Conservation (phyloP, 1,140 invertebrate species). For the Mercenaria mercenaria region DNA sequence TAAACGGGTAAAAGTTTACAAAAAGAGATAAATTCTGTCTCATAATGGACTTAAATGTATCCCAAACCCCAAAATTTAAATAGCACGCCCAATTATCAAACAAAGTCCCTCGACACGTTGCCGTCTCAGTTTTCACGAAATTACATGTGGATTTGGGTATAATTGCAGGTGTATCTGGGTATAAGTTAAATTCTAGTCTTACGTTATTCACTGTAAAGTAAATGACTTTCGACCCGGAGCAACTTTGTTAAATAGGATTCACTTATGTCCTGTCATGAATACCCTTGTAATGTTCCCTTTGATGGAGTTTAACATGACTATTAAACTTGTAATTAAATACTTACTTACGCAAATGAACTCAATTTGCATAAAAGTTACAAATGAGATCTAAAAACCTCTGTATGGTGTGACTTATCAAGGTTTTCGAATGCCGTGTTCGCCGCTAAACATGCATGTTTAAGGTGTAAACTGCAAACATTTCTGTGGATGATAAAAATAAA, state of each 20-base stretch:
- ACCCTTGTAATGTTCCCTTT: not conserved
- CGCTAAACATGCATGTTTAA: not conserved
- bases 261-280: slow-evolving; percentile 24
- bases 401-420: not conserved
- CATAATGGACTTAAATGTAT: not conserved
- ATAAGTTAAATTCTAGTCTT: not conserved
- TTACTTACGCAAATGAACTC: slow-evolving; percentile 25
- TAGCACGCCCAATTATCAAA: not conserved
- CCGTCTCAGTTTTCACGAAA: slow-evolving; percentile 21
- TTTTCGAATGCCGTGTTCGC: not conserved
- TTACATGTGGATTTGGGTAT: not conserved
- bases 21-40: slow-evolving; percentile 16
- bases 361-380: slow-evolving; percentile 31
- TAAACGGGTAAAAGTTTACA: not conserved
- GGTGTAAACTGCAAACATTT: no score
- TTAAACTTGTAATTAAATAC: not conserved
- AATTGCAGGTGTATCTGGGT: not conserved
- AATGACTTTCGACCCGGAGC: slow-evolving; percentile 1
- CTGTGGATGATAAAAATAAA: no score
- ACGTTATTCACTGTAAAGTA: not conserved
- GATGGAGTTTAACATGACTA: slow-evolving; percentile 17
- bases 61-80: slow-evolving; percentile 7
- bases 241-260: slow-evolving; percentile 27
- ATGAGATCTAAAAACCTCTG: not conserved
- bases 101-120: slow-evolving; percentile 2